Evolutionary conservation across 1,140 invertebrate species (phyloP).

Genomic region (Fopius arisanus): DNA sequence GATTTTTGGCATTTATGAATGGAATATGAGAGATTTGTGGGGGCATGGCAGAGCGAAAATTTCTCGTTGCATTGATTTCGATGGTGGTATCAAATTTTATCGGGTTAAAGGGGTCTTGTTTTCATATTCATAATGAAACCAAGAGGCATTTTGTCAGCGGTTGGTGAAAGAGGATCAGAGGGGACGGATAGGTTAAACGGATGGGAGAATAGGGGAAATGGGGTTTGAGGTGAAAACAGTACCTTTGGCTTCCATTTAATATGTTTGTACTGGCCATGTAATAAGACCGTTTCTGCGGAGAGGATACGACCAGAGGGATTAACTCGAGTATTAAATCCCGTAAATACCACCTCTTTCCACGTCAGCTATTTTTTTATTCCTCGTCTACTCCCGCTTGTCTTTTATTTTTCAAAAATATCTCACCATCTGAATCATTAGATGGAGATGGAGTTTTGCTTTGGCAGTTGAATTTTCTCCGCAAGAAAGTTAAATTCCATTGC

Average conservation of each 20-base stretch:
- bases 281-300: conserved; percentile 16
- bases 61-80: background rate
- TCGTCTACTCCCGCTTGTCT: too few relatives aligned
- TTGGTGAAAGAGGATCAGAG: background rate
- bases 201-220: conserved; percentile 2
- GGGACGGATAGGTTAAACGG: background rate
- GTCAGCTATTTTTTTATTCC: background rate
- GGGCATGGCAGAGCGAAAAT: too few relatives aligned
- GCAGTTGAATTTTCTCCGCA: background rate
- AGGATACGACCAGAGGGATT: background rate
- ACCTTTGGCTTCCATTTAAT: conserved; percentile 15
- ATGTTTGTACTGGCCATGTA: conserved; percentile 19
- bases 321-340: conserved; percentile 6
- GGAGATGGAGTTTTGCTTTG: too few relatives aligned
- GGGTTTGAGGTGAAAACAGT: background rate
- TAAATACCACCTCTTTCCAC: background rate
- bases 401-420: too few relatives aligned
- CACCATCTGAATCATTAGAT: too few relatives aligned
- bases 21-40: too few relatives aligned
- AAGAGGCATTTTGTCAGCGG: background rate
- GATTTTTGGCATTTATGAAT: too few relatives aligned
- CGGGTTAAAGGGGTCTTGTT: background rate
- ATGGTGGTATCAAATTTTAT: background rate
- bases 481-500: background rate
- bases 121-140: background rate